These are phyloP conservation scores for Heterotilapia buettikoferi DNA, from an alignment of 2,113 vertebrate genomes.

Conservation along the genomic window DNA sequence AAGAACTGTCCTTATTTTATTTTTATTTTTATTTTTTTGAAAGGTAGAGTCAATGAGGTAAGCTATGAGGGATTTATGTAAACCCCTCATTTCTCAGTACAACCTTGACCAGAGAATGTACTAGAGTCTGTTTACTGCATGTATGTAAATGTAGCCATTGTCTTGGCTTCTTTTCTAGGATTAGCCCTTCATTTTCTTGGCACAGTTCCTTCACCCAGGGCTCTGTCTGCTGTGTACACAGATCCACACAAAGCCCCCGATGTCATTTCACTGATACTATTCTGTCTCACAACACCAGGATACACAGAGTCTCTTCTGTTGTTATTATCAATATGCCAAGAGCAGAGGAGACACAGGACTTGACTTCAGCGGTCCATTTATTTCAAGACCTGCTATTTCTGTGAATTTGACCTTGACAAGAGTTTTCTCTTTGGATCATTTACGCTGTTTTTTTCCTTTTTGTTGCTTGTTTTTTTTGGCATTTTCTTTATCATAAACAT, in stretches of 20 bases:
- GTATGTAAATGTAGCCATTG: constrained; percentile 38
- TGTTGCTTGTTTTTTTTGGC: not conserved
- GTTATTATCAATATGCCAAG: constrained; percentile 5
- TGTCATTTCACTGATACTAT: constrained; percentile 54
- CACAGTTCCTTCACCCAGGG: constrained; percentile 38
- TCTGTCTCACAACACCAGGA: constrained; percentile 22
- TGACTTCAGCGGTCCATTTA: constrained; percentile 2
- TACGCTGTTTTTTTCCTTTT: not conserved
- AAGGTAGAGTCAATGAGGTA: not conserved
- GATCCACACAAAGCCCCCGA: constrained; percentile 56
- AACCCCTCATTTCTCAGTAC: not conserved
- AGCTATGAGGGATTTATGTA: not conserved
- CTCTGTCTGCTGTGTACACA: constrained; percentile 53
- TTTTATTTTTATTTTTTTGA: not conserved
- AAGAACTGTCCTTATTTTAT: not conserved
- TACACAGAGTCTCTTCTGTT: constrained; percentile 15
- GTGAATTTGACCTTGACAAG: not conserved
- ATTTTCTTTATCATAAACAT: not conserved
- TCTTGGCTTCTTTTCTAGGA: constrained; percentile 60
- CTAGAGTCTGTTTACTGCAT: constrained; percentile 14
- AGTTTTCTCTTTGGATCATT: not conserved
- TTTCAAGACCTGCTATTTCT: not conserved
- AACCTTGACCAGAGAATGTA: constrained; percentile 28
- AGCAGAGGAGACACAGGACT: not conserved
- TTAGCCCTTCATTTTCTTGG: constrained; percentile 60